Evolutionary conservation across 2,888 invertebrate species (phyloP), one percentile per base, ranked within the genome.

Genomic region (Julus scandinavius): DNA sequence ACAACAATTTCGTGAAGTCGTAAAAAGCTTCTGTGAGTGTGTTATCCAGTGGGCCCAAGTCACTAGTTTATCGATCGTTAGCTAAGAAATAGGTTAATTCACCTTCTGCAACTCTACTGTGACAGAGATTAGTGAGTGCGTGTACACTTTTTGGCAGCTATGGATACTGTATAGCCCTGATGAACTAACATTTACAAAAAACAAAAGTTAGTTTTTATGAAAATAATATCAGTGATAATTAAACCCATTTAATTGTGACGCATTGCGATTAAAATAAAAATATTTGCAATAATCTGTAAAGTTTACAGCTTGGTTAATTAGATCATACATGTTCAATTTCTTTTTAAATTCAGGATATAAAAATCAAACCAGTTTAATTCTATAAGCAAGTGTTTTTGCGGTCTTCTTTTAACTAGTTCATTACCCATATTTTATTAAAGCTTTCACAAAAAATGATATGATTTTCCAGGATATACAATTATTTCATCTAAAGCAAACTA

Each of bases 111-210:
- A 72, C 29, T 20, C 72, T 29, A 7, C 29, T 72, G 29, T 72
- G 72, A 20, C 72, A 72, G 20, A 72, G 72, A 72, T 72, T 72
- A 72, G 72, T 72, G 7, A 72, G 72, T 29, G 29, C 72, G 72
- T 72, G 72, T 20, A 29, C 29, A 20, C 72, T 29, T 72, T 72
- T 72, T 72, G 72, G 20, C 72, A 72, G 72, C 20, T 72, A 63
- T 72, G 29, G 29, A 72, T 58, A 20, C 20, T 9, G 54, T 54
- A 54, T 13, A 54, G 6, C 11, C 45, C 45, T 45, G n/a, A 45
- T n/a, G n/a, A 17, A 58, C 5, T 58, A 58, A 17, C n/a, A n/a
- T n/a, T 58, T 58, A n/a, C 5, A 17, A 58, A 17, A 17, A 58
- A 17, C 50, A 54, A 13, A 54, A 11, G 54, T 45, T 45, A 5